A percentile compares a stretch with the other conserved stretches of the same genome.
Evolutionary conservation across 1,140 invertebrate species (phyloP).

Genomic region (Drosophila mayri): DNA sequence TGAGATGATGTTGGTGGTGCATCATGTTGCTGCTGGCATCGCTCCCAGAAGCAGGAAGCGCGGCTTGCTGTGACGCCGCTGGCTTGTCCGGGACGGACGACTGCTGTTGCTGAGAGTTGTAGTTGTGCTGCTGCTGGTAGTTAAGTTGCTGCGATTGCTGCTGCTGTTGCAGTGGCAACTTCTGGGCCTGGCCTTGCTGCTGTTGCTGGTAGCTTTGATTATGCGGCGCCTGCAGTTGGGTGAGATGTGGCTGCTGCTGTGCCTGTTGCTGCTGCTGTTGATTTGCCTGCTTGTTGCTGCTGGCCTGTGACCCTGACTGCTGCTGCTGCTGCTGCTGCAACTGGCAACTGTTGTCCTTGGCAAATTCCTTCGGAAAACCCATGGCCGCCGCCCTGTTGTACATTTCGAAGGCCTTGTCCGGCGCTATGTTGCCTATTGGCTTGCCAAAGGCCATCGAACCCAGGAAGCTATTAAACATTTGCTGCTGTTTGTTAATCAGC

Average conservation of each 20-base stretch:
- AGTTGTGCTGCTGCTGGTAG: constrained; percentile 46
- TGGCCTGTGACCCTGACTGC: constrained; percentile 41
- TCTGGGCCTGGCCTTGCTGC: constrained; percentile 42
- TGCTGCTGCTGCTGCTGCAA: constrained; percentile 55
- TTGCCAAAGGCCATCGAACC: constrained; percentile 77
- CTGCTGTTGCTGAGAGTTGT: constrained; percentile 54
- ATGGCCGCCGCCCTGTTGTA: constrained; percentile 82
- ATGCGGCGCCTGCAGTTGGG: constrained; percentile 62
- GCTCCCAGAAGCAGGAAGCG: constrained; percentile 19
- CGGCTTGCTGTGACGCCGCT: constrained; percentile 35
- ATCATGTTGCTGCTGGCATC: constrained; percentile 61
- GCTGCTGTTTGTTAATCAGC: constrained; percentile 69
- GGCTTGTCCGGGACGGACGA: constrained; percentile 47
- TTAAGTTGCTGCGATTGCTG: constrained; percentile 48
- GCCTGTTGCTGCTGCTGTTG: constrained; percentile 48
- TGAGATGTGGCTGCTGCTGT: constrained; percentile 56
- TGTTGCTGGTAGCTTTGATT: constrained; percentile 67
- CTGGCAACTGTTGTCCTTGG: constrained; percentile 59
- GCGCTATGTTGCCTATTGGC: constrained; percentile 75
- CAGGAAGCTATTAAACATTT: constrained; percentile 82
- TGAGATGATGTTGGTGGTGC: constrained; percentile 75
- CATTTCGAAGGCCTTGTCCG: constrained; percentile 83
- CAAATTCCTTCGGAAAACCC: constrained; percentile 79
- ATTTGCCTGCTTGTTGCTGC: constrained; percentile 54
- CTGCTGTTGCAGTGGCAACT: constrained; percentile 54